Evolutionary conservation across 2,113 vertebrate species (phyloP), one percentile per base, ranked within the genome.

Genomic region (Calonectris borealis): DNA sequence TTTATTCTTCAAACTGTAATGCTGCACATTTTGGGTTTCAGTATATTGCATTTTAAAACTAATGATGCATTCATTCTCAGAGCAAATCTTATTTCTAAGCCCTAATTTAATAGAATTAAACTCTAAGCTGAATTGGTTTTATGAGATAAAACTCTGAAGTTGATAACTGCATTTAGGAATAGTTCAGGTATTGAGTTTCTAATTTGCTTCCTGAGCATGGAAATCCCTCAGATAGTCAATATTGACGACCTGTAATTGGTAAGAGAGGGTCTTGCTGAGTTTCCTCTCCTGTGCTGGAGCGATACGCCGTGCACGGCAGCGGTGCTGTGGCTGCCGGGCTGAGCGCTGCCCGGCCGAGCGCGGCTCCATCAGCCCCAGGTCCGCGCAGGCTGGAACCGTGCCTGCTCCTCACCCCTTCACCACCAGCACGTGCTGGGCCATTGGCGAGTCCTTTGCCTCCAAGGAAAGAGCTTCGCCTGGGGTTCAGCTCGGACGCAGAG

Each of bases 21-120:
- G 97, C 93, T 70, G 79, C 96, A 97, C 97, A 98, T 98, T 98
- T 98, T 98, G 98, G 98, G 96, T 98, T 98, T 98, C 95, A 95
- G 95, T 95, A 91, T 97, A 98, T 98, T 97, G 98, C 98, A 97
- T 98, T 98, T 98, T 98, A 98, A 98, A 98, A 98, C 97, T 98
- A 98, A 98, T 97, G 97, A 98, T 97, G 98, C 98, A 98, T 98
- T 98, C 97, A 97, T 98, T 98, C 95, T 98, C 95, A 91, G 96
- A 97, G 96, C 98, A 98, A 98, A 98, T 98, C 98, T 98, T 98
- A 98, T 98, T 98, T 98, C 98, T 98, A 98, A 98, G 96, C 96
- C 96, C 98, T 98, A 98, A 98, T 98, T 98, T 98, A 98, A 98
- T 98, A 98, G 98, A 98, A 98, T 98, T 98, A 98, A 98, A 98